phyloP scores from a whole-genome alignment of 1,140 invertebrate species.

The Apocrypta bakeri region DNA sequence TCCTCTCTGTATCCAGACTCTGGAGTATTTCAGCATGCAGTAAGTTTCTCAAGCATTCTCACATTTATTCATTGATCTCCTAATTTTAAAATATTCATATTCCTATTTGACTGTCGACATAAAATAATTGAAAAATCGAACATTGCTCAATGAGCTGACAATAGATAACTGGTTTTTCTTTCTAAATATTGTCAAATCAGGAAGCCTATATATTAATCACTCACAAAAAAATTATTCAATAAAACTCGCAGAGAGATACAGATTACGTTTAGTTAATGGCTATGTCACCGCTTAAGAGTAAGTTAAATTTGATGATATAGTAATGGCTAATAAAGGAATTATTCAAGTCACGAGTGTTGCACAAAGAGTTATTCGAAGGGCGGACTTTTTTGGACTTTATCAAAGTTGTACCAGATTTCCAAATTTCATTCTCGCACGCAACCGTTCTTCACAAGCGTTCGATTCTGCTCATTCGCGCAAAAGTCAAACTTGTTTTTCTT shows the following conservation, averaged over 20 bases:
- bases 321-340: constrained; percentile 37
- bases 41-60: constrained; percentile 53
- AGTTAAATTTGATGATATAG: constrained; percentile 41
- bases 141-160: background rate
- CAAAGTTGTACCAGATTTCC: constrained; percentile 49
- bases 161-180: background rate
- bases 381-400: constrained; percentile 41
- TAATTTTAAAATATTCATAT: constrained; percentile 17
- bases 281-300: constrained; percentile 38
- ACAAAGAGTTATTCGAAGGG: constrained; percentile 47
- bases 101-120: background rate
- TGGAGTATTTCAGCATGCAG: constrained; percentile 66
- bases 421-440: constrained; percentile 31
- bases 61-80: constrained; percentile 39
- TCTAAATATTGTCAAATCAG: constrained; percentile 21
- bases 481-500: constrained; percentile 22
- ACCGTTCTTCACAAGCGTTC: background rate
- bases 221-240: constrained; percentile 25
- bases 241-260: constrained; percentile 41
- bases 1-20: constrained; percentile 72
- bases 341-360: constrained; percentile 40
- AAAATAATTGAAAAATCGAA: background rate
- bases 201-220: constrained; percentile 7
- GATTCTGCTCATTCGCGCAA: constrained; percentile 31
- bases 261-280: constrained; percentile 42